Conservation (phyloP, 2,888 invertebrate species). For the Synergus umbraculus region DNA sequence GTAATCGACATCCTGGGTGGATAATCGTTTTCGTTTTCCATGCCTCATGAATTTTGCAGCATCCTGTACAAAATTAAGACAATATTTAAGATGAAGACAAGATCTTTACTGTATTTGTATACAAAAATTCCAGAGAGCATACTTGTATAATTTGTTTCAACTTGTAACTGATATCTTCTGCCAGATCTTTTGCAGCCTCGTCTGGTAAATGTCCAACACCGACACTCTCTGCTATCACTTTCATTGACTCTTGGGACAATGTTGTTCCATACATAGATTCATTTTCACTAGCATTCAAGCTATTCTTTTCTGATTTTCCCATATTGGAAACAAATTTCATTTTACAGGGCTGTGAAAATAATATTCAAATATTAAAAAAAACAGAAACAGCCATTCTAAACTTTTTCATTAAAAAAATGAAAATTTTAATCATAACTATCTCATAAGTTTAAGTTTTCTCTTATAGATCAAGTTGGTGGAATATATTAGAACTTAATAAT, state of each 20-base stretch:
- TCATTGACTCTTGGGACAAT: slow-evolving; percentile 91
- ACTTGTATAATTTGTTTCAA: slow-evolving; percentile 86
- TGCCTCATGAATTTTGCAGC: slow-evolving; percentile 96
- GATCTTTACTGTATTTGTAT: too few species aligned
- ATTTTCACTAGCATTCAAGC: slow-evolving; percentile 79
- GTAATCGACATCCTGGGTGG: slow-evolving; percentile 91
- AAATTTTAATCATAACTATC: too few species aligned
- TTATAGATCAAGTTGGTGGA: too few species aligned
- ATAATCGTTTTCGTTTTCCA: slow-evolving; percentile 90
- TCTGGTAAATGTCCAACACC: slow-evolving; percentile 93
- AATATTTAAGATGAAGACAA: slow-evolving; percentile 23
- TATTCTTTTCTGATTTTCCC: too few species aligned
- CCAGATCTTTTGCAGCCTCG: slow-evolving; percentile 94
- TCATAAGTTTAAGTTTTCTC: too few species aligned
- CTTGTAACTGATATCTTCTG: slow-evolving; percentile 94
- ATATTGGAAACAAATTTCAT: too few species aligned
- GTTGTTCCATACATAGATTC: slow-evolving; percentile 85
- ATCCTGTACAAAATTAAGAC: slow-evolving; percentile 81
- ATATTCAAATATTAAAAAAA: too few species aligned
- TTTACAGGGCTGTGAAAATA: too few species aligned
- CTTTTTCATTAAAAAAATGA: too few species aligned
- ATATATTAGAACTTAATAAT: too few species aligned
- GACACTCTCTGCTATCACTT: slow-evolving; percentile 96
- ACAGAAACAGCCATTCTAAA: too few species aligned
- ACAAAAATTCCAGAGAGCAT: too few species aligned